These are phyloP conservation scores for Fabriciana adippe DNA, from an alignment of 2,888 invertebrate species.

Conservation along the genomic window DNA sequence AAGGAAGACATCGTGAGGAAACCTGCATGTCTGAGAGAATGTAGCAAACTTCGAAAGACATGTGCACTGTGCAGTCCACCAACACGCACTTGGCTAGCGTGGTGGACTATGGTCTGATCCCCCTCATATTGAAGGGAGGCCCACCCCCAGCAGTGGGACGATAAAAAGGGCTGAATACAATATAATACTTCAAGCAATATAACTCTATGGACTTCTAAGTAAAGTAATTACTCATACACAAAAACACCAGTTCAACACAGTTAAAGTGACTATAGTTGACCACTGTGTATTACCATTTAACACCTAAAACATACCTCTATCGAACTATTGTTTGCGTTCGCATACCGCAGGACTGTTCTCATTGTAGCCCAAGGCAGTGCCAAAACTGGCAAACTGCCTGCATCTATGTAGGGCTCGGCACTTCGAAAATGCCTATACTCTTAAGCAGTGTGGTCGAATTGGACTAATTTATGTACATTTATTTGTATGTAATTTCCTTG, in stretches of 20 bases:
- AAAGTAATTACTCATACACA: neutral
- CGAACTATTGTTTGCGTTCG: slow-evolving; percentile 17
- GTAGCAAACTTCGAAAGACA: too few species aligned
- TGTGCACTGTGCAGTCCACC: too few species aligned
- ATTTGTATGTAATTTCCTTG: neutral
- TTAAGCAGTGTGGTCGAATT: slow-evolving; percentile 9
- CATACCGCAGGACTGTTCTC: slow-evolving; percentile 12
- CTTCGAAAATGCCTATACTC: slow-evolving; percentile 20
- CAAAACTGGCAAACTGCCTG: slow-evolving; percentile 28
- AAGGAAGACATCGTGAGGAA: too few species aligned
- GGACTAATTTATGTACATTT: slow-evolving; percentile 13
- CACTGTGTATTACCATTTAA: slow-evolving; percentile 4
- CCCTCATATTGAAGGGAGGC: too few species aligned
- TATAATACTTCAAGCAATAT: too few species aligned
- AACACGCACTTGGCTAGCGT: too few species aligned
- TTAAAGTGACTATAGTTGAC: neutral
- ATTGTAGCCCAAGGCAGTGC: slow-evolving; percentile 7
- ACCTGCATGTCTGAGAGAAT: too few species aligned
- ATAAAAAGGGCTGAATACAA: too few species aligned
- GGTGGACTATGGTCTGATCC: too few species aligned
- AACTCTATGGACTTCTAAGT: too few species aligned
- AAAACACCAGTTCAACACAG: neutral
- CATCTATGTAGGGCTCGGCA: slow-evolving; percentile 11
- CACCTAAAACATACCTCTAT: slow-evolving; percentile 11
- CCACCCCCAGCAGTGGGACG: too few species aligned